Evolutionary conservation across 2,113 vertebrate genomes (phyloP), one percentile per base, ranked within the genome.

Genomic region (Microcebus jonahi): DNA sequence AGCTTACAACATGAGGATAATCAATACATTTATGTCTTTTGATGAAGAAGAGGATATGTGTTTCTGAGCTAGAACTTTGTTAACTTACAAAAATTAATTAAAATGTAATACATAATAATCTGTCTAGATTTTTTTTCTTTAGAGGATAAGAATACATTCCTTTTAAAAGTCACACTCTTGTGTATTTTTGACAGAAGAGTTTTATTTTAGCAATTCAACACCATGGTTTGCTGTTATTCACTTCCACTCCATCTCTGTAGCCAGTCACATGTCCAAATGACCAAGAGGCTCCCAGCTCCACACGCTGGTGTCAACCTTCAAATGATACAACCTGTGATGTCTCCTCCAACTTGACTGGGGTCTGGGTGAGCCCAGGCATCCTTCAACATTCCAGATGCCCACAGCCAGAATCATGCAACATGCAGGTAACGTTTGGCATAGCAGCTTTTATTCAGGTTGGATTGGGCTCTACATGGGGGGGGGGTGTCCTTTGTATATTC

Each of bases 371-470:
- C 68, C 93, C 88, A 61, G 67, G 23, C 36, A 25, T 89, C 20
- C 50, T 77, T 65, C 5, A 34, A 36, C 11, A 61, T 3, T 83
- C 89, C 42, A 65, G 39, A 92, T 68, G 48, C n/a, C 29, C 36
- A 65, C 82, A 89, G 1, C 20, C 50, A 80, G 77, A 83, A 73
- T 77, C 70, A 6, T 25, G 21, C 7, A 10, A 4, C 0, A 6
- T 39, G 34, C 86, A 95, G 96, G 91, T 95, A 94, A 83, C n/a
- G 25, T 82, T 57, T 90, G 59, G 21, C 12, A 12, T 8, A 31
- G 36, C 48, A 45, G 6, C 36, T 84, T 92, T 81, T 42, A 39
- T 8, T n/a, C 25, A 36, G 9, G 14, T 45, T 91, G 34, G 34
- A 53, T 68, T 68, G 36, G 90, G 67, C 6, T 63, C 36, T 76